phyloP scores from a whole-genome alignment of 2,888 invertebrate species.

The Pristionchus entomophagus region DNA sequence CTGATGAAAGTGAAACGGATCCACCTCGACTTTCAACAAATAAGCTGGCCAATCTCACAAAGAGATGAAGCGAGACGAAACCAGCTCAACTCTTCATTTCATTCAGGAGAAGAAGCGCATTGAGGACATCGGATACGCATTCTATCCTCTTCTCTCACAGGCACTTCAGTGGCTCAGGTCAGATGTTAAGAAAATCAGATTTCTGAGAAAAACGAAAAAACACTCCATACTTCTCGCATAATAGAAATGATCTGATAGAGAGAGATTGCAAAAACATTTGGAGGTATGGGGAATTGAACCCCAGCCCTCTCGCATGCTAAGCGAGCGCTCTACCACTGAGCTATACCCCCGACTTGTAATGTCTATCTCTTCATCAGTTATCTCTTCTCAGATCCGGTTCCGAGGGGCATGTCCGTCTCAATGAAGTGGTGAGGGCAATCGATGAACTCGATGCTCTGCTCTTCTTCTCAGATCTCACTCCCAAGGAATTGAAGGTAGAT shows the following conservation, averaged over 20 bases:
- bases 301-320: slow-evolving; percentile 41
- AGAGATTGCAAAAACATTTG: not conserved
- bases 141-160: slow-evolving; percentile 45
- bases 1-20: slow-evolving; percentile 22
- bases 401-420: slow-evolving; percentile 34
- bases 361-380: not conserved
- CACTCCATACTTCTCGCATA: not conserved
- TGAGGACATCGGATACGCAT: slow-evolving; percentile 48
- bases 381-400: slow-evolving; percentile 27
- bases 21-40: slow-evolving; percentile 12
- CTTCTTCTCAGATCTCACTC: slow-evolving; percentile 48
- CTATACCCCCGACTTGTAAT: not conserved
- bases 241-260: not conserved
- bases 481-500: slow-evolving; percentile 41
- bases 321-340: slow-evolving; percentile 45
- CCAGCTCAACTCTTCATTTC: not conserved
- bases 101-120: slow-evolving; percentile 47
- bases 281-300: slow-evolving; percentile 45
- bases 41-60: not conserved
- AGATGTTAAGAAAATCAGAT: not conserved
- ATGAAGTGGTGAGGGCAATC: slow-evolving; percentile 44
- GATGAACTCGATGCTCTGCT: slow-evolving; percentile 45
- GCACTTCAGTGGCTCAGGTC: slow-evolving; percentile 44
- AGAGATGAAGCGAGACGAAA: slow-evolving; percentile 28
- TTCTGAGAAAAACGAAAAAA: too few species aligned